phyloP scores from a whole-genome alignment of 1,140 invertebrate species.

The Brachionus asplanchnoidis region DNA sequence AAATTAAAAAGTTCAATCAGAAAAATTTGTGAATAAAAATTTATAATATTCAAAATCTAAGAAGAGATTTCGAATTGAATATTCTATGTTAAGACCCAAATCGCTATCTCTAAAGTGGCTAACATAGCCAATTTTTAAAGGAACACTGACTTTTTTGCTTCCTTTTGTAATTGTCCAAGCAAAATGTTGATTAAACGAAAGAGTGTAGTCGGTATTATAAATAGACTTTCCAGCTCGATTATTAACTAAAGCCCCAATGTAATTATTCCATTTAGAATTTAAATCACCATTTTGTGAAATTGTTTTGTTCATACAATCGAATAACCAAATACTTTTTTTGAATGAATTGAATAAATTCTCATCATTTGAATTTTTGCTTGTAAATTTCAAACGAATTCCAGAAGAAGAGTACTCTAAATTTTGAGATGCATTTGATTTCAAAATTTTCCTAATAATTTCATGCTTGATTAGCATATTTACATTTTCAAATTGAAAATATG shows the following conservation, averaged over 20 bases:
- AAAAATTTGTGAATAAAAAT: too few relatives aligned
- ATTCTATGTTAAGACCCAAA: background rate
- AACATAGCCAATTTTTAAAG: background rate
- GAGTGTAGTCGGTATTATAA: too few relatives aligned
- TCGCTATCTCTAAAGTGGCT: constrained; percentile 1
- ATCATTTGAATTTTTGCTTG: background rate
- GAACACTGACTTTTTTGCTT: background rate
- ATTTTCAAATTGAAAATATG: constrained; percentile 12
- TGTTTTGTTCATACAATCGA: background rate
- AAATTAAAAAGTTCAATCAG: too few relatives aligned
- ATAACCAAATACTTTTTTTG: background rate
- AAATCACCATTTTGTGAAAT: background rate
- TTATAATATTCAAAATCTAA: background rate
- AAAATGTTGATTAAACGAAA: constrained; percentile 31
- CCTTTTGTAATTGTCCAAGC: background rate
- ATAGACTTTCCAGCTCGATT: background rate
- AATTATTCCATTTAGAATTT: background rate
- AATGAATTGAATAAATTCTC: background rate
- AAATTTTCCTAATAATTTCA: background rate
- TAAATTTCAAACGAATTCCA: background rate
- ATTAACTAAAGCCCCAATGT: background rate
- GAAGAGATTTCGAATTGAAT: background rate
- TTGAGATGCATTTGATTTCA: too few relatives aligned
- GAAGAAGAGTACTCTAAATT: background rate
- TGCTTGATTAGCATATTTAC: background rate